Evolutionary conservation across 2,113 vertebrate genomes (phyloP), one percentile per base, ranked within the genome.

Genomic region (Dasyprocta punctata): DNA sequence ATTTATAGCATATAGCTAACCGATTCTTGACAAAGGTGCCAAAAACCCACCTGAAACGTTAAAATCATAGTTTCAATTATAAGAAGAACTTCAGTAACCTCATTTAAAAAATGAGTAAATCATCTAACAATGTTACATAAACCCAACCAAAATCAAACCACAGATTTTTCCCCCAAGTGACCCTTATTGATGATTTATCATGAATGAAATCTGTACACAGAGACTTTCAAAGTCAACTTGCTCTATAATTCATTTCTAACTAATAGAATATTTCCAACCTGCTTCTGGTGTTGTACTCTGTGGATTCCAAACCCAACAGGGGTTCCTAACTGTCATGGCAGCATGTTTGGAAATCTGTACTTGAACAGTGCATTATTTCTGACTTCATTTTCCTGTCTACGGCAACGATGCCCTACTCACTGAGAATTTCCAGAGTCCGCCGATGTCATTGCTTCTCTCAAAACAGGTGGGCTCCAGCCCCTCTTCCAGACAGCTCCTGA

Each of bases 391-490:
- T 12, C 44, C 10, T 12, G 33, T 19, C 30, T 33, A 0, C 9
- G 16, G 22, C 47, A 4, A 12, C 2, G 36, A 81, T 0, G 1
- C 61, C 9, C 20, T 28, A 94, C 98, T 98, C 75, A 99, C 99
- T 44, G 97, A 98, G 92, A 99, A 99, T 47, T 69, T 98, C 99
- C 99, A 99, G 58, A 99, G 95, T 11, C 99, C 99, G 0, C 98
- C 98, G 1, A 99, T 88, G 69, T 98, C 98, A 60, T 99, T 80
- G 2, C 98, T 99, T 81, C 96, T 98, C 97, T 99, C 99, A 19
- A 99, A 99, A 98, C 99, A 99, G 38, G 97, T 98, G 0, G 99
- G 99, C 65, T 99, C 98, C 96, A 99, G 96, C 0, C 99, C 99
- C 52, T 99, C 99, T 2, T 99, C 99, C 9, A 99, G 89, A 77